Percentiles rank a stretch among this genome's conserved stretches.
Conservation (phyloP, 2,888 invertebrate genomes). For the Galeruca laticollis region DNA sequence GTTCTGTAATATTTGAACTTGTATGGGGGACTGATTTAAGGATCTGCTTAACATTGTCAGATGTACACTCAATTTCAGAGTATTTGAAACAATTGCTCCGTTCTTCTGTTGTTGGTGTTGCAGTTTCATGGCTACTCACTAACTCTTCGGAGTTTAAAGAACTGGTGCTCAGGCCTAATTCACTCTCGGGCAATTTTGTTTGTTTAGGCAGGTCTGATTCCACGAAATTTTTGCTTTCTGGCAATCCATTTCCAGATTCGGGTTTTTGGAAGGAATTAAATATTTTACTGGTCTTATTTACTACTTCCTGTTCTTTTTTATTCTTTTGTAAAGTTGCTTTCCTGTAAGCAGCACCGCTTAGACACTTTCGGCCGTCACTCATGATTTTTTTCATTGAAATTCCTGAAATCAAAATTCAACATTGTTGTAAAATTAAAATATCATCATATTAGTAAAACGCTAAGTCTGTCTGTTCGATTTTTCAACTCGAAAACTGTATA, state of each 20-base stretch:
- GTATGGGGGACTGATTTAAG: too few relatives aligned
- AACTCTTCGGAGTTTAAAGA: slow-evolving; percentile 12
- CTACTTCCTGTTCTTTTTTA: slow-evolving; percentile 16
- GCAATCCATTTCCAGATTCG: too few relatives aligned
- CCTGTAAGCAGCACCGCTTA: too few relatives aligned
- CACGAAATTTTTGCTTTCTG: too few relatives aligned
- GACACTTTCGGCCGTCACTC: slow-evolving; percentile 18
- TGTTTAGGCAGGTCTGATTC: slow-evolving; percentile 17
- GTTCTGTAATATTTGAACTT: slow-evolving; percentile 9
- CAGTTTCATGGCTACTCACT: slow-evolving; percentile 18
- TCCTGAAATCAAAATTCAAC: slow-evolving; percentile 14
- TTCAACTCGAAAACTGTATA: slow-evolving; percentile 18
- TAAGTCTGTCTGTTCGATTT: slow-evolving; percentile 13
- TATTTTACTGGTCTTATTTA: slow-evolving; percentile 17
- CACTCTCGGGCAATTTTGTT: slow-evolving; percentile 16
- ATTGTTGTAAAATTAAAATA: slow-evolving; percentile 15
- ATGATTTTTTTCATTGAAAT: slow-evolving; percentile 18
- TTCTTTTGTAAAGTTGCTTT: slow-evolving; percentile 9
- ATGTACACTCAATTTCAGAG: too few relatives aligned
- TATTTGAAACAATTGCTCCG: too few relatives aligned
- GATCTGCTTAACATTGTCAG: too few relatives aligned
- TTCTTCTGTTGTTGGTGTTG: slow-evolving; percentile 20
- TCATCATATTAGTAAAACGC: too few relatives aligned
- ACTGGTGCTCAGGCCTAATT: slow-evolving; percentile 14
- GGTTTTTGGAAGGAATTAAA: too few relatives aligned